Conservation (phyloP, 2,888 invertebrate genomes). For the Callinectes sapidus region DNA sequence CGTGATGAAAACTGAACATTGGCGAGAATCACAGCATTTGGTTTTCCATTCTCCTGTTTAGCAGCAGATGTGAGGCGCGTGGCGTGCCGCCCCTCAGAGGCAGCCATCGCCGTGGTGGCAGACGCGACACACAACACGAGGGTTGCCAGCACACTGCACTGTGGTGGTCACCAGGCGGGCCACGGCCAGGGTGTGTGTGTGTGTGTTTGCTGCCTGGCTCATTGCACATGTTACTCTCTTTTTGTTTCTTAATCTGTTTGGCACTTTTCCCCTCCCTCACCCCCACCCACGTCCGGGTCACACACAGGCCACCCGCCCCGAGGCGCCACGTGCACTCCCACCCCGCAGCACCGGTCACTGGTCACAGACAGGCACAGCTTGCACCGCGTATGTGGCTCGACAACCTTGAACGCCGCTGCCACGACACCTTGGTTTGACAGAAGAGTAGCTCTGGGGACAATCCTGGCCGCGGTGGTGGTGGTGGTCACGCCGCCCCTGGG, state of each 20-base stretch:
- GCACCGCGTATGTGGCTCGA: not conserved
- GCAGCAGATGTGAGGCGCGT: not conserved
- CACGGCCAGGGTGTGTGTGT: not conserved
- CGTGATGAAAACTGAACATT: not conserved
- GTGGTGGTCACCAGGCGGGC: not conserved
- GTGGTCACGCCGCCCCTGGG: not conserved
- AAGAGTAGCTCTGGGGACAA: not conserved
- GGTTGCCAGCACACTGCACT: not conserved
- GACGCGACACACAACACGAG: not conserved
- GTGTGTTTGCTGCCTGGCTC: not conserved
- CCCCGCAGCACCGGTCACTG: slow-evolving; percentile 1
- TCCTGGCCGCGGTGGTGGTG: not conserved
- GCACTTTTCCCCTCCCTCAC: not conserved
- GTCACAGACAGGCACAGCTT: not conserved
- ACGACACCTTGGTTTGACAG: not conserved
- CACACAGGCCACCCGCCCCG: not conserved
- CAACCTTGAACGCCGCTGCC: not conserved
- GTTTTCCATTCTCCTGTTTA: not conserved
- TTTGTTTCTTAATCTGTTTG: not conserved
- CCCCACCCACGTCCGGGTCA: not conserved
- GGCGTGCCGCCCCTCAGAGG: not conserved
- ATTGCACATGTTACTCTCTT: not conserved
- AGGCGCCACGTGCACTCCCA: not conserved
- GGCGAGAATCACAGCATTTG: not conserved
- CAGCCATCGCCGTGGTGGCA: not conserved